Evolutionary conservation across 2,888 invertebrate genomes (phyloP).

Genomic region (Torymus aiolomorphi): DNA sequence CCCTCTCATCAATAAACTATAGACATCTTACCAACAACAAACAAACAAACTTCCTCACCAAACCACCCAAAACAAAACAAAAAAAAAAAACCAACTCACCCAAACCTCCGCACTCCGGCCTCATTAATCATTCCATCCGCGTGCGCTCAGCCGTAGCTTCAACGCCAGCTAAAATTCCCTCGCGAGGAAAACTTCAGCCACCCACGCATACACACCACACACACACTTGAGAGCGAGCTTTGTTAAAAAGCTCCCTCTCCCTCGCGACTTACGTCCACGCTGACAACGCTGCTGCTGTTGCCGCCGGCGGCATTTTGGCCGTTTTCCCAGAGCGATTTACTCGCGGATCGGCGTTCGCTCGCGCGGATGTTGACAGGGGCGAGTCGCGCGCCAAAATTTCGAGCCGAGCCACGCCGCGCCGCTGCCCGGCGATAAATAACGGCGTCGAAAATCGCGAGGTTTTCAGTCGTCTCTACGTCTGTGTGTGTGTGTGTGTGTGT

Average conservation of each 20-base stretch:
- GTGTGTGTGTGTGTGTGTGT: too few species aligned
- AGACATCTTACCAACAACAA: too few species aligned
- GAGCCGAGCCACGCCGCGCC: too few species aligned
- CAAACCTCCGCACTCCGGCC: too few species aligned
- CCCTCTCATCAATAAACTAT: too few species aligned
- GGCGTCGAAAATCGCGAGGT: background rate
- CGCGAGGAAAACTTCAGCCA: background rate
- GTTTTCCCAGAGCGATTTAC: constrained; percentile 70
- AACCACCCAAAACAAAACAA: too few species aligned
- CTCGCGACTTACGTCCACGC: background rate
- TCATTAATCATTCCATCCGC: background rate
- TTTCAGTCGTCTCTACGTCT: too few species aligned
- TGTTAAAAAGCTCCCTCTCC: background rate
- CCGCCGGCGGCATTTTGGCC: constrained; percentile 64
- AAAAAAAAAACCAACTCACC: too few species aligned
- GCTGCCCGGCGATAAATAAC: constrained; percentile 38
- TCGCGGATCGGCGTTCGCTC: constrained; percentile 51
- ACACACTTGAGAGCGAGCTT: background rate
- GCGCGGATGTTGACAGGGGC: too few species aligned
- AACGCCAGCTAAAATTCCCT: background rate
- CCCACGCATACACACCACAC: background rate
- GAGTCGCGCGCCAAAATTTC: constrained; percentile 27
- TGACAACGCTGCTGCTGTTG: background rate
- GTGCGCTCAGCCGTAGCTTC: background rate
- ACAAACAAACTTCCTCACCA: too few species aligned